Conservation (phyloP, 1,140 invertebrate genomes). For the Akabosia matsudoensis region DNA sequence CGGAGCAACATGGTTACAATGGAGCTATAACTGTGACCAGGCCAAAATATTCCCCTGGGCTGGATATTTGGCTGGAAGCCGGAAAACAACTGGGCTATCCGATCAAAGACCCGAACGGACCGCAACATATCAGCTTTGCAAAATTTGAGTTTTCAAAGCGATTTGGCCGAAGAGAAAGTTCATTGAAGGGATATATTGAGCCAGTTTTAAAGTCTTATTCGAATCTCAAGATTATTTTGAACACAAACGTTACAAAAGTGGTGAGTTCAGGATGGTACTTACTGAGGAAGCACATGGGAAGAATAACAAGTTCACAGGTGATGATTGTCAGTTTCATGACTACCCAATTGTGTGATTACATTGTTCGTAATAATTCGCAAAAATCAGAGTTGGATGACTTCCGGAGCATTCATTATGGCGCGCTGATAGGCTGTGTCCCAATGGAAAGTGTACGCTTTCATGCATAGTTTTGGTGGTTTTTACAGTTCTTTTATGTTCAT, state of each 20-base stretch:
- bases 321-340: no score
- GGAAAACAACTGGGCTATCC: slow-evolving; percentile 32
- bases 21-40: slow-evolving; percentile 48
- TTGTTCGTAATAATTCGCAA: no score
- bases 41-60: slow-evolving; percentile 22
- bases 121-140: slow-evolving; percentile 8
- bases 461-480: neutral
- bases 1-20: slow-evolving; percentile 25
- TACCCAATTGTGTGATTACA: no score
- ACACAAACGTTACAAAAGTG: neutral
- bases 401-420: no score
- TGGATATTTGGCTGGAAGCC: slow-evolving; percentile 27
- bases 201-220: neutral
- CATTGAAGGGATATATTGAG: slow-evolving; percentile 18
- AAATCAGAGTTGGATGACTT: no score
- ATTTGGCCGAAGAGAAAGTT: slow-evolving; percentile 18
- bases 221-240: slow-evolving; percentile 28
- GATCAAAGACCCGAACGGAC: slow-evolving; percentile 32
- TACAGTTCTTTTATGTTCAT: neutral
- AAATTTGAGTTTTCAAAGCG: slow-evolving; percentile 3
- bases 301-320: no score
- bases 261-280: neutral
- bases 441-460: neutral
- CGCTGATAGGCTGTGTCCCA: no score
- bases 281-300: no score